Percentiles rank a stretch among this genome's conserved stretches.
phyloP scores from a whole-genome alignment of 2,113 vertebrate genomes.

The Capricornis sumatraensis region DNA sequence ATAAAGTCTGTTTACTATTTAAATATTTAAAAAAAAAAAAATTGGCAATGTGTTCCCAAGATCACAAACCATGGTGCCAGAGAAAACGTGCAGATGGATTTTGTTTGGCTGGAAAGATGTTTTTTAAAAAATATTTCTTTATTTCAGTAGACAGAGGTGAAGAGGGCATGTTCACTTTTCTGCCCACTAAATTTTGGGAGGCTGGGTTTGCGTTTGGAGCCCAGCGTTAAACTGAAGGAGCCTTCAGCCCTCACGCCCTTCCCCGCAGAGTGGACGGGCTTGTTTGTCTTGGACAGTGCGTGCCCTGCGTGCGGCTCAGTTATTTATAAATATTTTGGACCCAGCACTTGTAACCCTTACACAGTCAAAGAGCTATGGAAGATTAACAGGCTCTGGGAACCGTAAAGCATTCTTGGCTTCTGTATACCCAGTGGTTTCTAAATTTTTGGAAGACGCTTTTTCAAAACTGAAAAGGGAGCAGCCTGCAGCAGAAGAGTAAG shows the following conservation, averaged over 20 bases:
- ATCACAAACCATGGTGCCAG: neutral
- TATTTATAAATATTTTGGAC: neutral
- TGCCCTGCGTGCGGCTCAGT: neutral
- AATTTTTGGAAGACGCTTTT: neutral
- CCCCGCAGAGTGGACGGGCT: neutral
- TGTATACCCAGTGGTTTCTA: neutral
- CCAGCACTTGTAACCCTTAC: neutral
- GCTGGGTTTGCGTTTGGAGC: neutral
- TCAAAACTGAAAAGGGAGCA: conserved; percentile 11
- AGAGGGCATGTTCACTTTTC: neutral
- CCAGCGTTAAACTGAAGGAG: neutral
- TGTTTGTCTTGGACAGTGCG: neutral
- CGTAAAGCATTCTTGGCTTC: neutral
- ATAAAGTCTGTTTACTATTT: neutral
- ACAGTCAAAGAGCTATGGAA: neutral
- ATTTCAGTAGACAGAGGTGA: neutral
- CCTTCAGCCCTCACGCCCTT: neutral
- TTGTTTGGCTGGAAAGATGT: neutral
- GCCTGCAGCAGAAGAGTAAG: neutral
- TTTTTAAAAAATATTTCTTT: neutral
- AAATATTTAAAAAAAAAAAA: neutral
- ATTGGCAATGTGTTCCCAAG: neutral
- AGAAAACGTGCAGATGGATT: neutral
- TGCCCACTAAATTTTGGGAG: neutral
- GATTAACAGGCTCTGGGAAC: neutral